phyloP scores from a whole-genome alignment of 1,140 invertebrate species.

The Argopecten irradians region DNA sequence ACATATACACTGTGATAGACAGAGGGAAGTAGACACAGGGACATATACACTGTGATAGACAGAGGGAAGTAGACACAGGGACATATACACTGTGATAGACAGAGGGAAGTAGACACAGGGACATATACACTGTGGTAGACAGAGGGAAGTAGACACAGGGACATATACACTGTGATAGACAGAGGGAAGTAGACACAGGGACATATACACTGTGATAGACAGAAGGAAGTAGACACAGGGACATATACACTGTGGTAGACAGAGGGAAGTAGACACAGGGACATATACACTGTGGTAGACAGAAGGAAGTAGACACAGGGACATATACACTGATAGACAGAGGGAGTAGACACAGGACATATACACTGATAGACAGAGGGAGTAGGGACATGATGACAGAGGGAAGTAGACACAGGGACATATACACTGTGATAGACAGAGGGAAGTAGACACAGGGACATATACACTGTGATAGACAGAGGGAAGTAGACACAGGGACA shows the following conservation, averaged over 20 bases:
- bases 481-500: too few species aligned
- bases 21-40: neutral
- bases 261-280: neutral
- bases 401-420: neutral
- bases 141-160: neutral
- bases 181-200: neutral
- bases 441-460: too few species aligned
- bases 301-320: neutral
- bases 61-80: neutral
- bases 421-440: too few species aligned
- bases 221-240: neutral
- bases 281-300: neutral
- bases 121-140: neutral
- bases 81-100: neutral
- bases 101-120: neutral
- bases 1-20: neutral
- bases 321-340: neutral
- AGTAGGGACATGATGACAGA: neutral
- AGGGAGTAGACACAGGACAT: neutral
- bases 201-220: neutral
- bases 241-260: neutral
- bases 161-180: neutral
- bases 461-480: too few species aligned
- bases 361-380: neutral
- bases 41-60: neutral